Base-by-base conservation (phyloP, 1,140 invertebrate genomes). In the Heterodera schachtii region DNA sequence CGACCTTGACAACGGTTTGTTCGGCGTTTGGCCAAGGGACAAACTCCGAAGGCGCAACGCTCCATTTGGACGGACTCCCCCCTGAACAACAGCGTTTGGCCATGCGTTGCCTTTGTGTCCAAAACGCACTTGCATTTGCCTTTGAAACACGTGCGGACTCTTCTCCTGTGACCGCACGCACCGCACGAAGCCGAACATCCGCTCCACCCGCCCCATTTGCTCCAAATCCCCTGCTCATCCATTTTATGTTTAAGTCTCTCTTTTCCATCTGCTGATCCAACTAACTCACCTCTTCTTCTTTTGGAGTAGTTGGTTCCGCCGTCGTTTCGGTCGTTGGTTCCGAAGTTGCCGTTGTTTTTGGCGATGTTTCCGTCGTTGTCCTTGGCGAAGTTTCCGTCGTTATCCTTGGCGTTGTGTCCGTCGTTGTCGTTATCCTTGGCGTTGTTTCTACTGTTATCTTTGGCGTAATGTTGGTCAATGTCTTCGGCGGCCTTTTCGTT, bases 121-220 rank as follows among this genome's bases (percentile, higher is more conserved):
- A 0, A 88, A 80, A 49, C 21, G 74, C 85, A 88, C 80, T 81
- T 66, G 43, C 78, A 66, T 76, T 87, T 77, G 41, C 87, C 87
- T 60, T 80, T 82, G 44, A 88, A 85, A 60, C 87, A 88, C 8
- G 84, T 83, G 70, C 87, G 77, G 46, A 88, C 81, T 49, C 87
- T 77, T 49, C 75, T 86, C 71, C 82, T 71, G 21, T 83, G 79
- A 57, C 87, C 87, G 73, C 87, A 88, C 31, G 84, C 87, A 57
- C 87, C 87, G 78, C 87, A 88, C 8, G 81, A 69, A 9, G 79
- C 84, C 6, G 87, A 84, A 60, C 87, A 88, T 3, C 60, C 81
- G 57, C 78, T 84, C 84, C 86, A 88, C 31, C 70, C 83, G 57
- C 31, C 64, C 80, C 80, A 81, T 16, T 49, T 13, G 19, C 70